Base-by-base conservation (phyloP, 2,797 vertebrate species). In the Neosilurus hyrtlii region DNA sequence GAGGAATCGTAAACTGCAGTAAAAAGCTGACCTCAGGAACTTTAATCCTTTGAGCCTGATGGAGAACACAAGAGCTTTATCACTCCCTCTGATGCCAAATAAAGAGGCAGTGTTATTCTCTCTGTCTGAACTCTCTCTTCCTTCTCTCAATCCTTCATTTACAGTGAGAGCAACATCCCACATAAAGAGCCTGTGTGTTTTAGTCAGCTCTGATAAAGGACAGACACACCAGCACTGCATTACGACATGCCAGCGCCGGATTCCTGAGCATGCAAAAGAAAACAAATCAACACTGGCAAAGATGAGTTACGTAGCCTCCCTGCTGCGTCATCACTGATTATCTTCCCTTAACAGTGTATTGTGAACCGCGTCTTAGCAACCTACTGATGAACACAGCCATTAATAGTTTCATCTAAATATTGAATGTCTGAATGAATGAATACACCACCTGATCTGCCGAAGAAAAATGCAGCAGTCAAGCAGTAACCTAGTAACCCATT, bases 131-230 rank as follows among this genome's bases (percentile, higher is more conserved):
- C n/a, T 56, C 37, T 4, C 10, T n/a, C 18, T 35, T 52, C 14
- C 30, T n/a, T 49, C 20, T 63, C n/a, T 37, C 30, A 8, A 30
- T 37, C 16, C 82, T 78, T 35, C 26, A 72, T 80, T 63, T 83
- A 83, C 77, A 73, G 76, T 80, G 9, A 63, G 76, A 65, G 26
- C 37, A 30, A 65, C 43, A 20, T 12, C 43, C 0, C 56, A 66
- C 49, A 79, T 62, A 83, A 71, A 72, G 82, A 43, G 67, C 1
- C 57, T 3, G 43, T 73, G 81, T 82, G 76, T 83, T 51, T n/a
- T 52, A 2, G 62, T 75, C 71, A 1, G 61, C 54, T 43, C 62
- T 35, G 63, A 59, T 18, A 30, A 59, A 26, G 3, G 12, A 5
- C 24, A n/a, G 24, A 2, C 63, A 10, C 22, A 24, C 12, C 18